These are phyloP conservation scores for Polyodon spathula DNA, from an alignment of 2,113 vertebrate genomes.

Conservation along the genomic window DNA sequence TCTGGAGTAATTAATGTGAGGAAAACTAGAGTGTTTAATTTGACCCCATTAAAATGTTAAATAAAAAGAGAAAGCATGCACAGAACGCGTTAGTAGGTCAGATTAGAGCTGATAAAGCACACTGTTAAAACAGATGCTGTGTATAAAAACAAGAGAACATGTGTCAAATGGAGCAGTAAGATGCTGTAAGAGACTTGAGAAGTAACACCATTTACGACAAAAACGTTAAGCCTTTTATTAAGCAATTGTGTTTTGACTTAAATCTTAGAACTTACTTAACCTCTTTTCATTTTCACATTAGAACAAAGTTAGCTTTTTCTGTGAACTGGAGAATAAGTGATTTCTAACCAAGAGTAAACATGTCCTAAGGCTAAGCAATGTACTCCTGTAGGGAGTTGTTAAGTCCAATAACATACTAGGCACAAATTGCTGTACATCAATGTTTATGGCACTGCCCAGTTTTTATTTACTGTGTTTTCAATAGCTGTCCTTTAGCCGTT, in stretches of 20 bases:
- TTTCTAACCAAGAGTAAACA: no score
- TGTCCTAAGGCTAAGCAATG: no score
- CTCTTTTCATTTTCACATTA: no score
- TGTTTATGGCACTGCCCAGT: no score
- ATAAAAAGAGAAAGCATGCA: conserved; percentile 13
- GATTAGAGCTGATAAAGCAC: conserved; percentile 17
- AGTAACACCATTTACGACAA: not conserved
- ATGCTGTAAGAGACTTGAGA: not conserved
- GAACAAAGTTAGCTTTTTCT: no score
- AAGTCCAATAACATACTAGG: no score
- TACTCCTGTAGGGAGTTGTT: no score
- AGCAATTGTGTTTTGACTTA: not conserved
- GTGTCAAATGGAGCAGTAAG: not conserved
- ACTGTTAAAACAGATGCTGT: not conserved
- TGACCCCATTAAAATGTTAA: conserved; percentile 21
- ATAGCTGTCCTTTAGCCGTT: no score
- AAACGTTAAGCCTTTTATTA: not conserved
- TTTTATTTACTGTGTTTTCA: no score
- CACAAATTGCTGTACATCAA: no score
- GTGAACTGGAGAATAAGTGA: no score
- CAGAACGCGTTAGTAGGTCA: conserved; percentile 2
- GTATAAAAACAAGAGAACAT: not conserved
- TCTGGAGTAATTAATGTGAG: conserved; percentile 24
- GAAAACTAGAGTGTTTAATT: conserved; percentile 16
- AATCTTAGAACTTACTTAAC: no score